Base-by-base conservation (phyloP, 2,888 invertebrate species). In the Anarsia innoxiella region DNA sequence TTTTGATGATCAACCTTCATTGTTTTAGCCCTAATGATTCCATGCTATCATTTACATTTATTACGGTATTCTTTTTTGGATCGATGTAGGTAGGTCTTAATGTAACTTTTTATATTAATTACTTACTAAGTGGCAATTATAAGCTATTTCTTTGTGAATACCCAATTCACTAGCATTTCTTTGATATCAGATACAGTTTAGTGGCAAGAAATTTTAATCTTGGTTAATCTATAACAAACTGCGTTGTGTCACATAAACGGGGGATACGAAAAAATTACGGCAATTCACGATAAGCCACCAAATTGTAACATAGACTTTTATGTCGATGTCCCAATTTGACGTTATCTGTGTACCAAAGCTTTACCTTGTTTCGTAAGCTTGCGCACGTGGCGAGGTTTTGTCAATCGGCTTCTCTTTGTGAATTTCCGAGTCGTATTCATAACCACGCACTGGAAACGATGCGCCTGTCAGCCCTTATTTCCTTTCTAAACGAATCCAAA, bases 1-100 rank as follows among this genome's bases (percentile, higher is more conserved):
- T 64, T n/a, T 72, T 65, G 64, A 71, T 74, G 33, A 66, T 60
- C 63, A 64, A 57, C 59, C 56, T 61, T 65, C 55, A 66, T 72
- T 74, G 72, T 73, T 67, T 65, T 58, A 53, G 60, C 19, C 66
- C 56, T 41, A 47, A 46, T 53, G 45, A 47, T 46, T 46, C 45
- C 50, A 33, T n/a, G 25, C 33, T 15, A 33, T 33, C 33, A 50
- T 50, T 43, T 41, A 41, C 26, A 36, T 36, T 38, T 40, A 44
- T 46, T 46, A 44, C 32, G 37, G 32, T 32, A 36, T 36, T n/a
- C n/a, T n/a, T n/a, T n/a, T n/a, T n/a, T n/a, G 5, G 4, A 19
- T 19, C 19, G 3, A 19, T 3, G 19, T 6, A 19, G 4, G 4
- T 3, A 19, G 6, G 19, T 5, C 4, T 6, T 19, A 5, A 19